Evolutionary conservation across 2,888 invertebrate species (phyloP), one percentile per base, ranked within the genome.

Genomic region (Chironomus tentans): DNA sequence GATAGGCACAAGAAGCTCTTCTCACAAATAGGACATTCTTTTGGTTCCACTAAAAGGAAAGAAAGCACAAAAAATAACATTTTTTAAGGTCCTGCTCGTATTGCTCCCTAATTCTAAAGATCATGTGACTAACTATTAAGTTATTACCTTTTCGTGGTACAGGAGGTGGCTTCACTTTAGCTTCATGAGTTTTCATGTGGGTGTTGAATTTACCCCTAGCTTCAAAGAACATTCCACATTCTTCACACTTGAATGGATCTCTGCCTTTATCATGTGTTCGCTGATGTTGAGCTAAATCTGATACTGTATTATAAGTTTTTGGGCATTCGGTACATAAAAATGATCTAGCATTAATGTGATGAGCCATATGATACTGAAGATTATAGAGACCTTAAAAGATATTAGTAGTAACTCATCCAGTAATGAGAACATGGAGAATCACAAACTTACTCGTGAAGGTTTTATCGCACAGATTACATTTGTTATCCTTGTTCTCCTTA

Each of bases 271-370:
- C 50, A 24, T 50, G 48, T 7, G 18, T 28, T 24, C 21, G n/a
- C n/a, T 50, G 48, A 24, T 71, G 71, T 56, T 50, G 72, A 12
- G n/a, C 38, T 24, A 73, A 15, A 73, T 73, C 72, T n/a, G 62
- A 15, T 12, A 18, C 6, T 18, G 72, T 62, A 46, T 73, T 73
- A 38, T 62, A 73, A 2, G 72, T 10, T 38, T 18, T 15, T n/a
- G 38, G 62, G n/a, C 72, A 73, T 62, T 62, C 72, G 15, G 62
- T 56, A 13, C 72, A 73, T 12, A 73, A 2, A 24, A 62, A 73
- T 10, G 6, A 38, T 28, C 72, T 73, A 0, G 28, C 72, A 50
- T 73, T 62, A n/a, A 73, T 13, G n/a, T 73, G 72, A 56, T 73
- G 61, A 15, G 61, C 62, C 0, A 73, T 38, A 18, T 73, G 72